Evolutionary conservation across 2,888 invertebrate species (phyloP).

Genomic region (Chesias legatella): DNA sequence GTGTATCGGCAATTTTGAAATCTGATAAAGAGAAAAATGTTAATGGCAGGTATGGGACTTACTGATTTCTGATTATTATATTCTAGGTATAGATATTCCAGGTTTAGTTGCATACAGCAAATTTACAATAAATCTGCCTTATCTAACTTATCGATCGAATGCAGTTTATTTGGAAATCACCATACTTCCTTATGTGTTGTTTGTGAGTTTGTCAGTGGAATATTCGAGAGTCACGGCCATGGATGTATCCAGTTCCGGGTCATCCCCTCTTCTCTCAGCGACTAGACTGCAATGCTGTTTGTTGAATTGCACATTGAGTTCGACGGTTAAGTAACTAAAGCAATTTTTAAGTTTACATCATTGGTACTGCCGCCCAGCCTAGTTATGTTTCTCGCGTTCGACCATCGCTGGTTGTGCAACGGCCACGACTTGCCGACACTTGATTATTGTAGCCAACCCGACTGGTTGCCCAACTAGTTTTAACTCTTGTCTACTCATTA

Average conservation of each 20-base stretch:
- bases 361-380: slow-evolving; percentile 70
- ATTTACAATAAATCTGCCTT: background rate
- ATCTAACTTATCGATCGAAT: background rate
- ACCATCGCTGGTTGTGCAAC: slow-evolving; percentile 76
- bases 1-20: slow-evolving; percentile 32
- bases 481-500: slow-evolving; percentile 73
- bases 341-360: slow-evolving; percentile 80
- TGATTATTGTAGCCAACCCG: slow-evolving; percentile 70
- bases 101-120: no score
- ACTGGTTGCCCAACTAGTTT: slow-evolving; percentile 72
- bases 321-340: slow-evolving; percentile 74
- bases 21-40: background rate
- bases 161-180: slow-evolving; percentile 3
- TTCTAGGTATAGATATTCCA: no score
- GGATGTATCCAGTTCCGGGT: slow-evolving; percentile 64
- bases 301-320: slow-evolving; percentile 68
- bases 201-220: slow-evolving; percentile 15
- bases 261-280: slow-evolving; percentile 47
- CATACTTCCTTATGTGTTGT: slow-evolving; percentile 12
- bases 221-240: slow-evolving; percentile 53
- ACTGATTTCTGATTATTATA: no score
- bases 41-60: no score
- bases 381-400: slow-evolving; percentile 79
- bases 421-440: slow-evolving; percentile 69
- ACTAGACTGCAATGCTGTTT: slow-evolving; percentile 60